A percentile compares a stretch with the other conserved stretches of the same genome.
phyloP scores from a whole-genome alignment of 2,113 vertebrate species.

The Neogobius melanostomus region DNA sequence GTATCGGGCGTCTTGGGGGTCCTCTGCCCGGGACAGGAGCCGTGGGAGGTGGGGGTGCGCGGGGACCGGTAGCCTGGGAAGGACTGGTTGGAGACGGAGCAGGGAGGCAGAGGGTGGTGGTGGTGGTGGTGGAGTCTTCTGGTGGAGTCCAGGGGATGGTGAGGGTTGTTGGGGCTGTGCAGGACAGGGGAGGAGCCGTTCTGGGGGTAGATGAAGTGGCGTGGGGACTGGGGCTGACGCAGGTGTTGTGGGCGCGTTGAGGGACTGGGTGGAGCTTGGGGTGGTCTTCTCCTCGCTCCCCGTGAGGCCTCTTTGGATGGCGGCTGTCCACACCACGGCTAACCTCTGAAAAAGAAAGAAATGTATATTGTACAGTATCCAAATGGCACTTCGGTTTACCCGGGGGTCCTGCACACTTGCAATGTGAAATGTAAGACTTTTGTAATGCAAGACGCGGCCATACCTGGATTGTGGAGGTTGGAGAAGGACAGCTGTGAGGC shows the following conservation, averaged over 20 bases:
- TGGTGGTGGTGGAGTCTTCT: conserved; percentile 66
- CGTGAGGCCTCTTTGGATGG: conserved; percentile 51
- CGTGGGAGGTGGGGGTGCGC: conserved; percentile 62
- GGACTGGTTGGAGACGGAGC: conserved; percentile 53
- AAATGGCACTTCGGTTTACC: too few relatives aligned
- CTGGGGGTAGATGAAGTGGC: conserved; percentile 62
- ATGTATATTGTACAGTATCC: background rate
- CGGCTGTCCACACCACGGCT: conserved; percentile 46
- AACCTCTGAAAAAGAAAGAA: conserved; percentile 46
- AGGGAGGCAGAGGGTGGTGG: conserved; percentile 45
- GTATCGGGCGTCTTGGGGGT: conserved; percentile 69
- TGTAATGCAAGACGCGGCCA: too few relatives aligned
- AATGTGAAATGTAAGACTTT: too few relatives aligned
- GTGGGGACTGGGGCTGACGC: conserved; percentile 55
- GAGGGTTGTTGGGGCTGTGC: conserved; percentile 57
- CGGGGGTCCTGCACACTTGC: too few relatives aligned
- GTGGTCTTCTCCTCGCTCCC: conserved; percentile 58
- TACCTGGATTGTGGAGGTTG: conserved; percentile 72
- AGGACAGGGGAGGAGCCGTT: conserved; percentile 61
- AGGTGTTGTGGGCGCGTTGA: conserved; percentile 52
- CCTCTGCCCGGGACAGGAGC: conserved; percentile 68
- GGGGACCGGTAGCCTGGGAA: conserved; percentile 61
- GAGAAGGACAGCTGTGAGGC: conserved; percentile 72
- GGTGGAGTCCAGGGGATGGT: conserved; percentile 58
- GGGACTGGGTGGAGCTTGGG: conserved; percentile 56